These are phyloP conservation scores for Gambelia wislizenii DNA, from an alignment of 2,797 vertebrate genomes.

Conservation along the genomic window DNA sequence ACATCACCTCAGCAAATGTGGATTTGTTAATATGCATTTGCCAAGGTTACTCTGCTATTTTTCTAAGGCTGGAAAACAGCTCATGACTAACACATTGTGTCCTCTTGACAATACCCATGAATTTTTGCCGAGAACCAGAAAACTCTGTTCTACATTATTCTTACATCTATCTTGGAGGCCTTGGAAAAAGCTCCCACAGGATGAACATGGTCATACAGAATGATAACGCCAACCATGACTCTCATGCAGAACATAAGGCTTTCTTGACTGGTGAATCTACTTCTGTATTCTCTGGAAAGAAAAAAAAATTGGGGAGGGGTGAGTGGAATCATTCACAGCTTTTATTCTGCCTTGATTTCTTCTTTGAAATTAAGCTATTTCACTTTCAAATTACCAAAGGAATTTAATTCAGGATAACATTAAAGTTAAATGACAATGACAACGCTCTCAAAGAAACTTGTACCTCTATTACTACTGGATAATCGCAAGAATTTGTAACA, in stretches of 20 bases:
- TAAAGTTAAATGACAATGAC: not conserved
- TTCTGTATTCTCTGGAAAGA: slow-evolving; percentile 91
- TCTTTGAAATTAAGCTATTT: not conserved
- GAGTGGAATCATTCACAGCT: not conserved
- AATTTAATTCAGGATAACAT: not conserved
- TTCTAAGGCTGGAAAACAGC: not conserved
- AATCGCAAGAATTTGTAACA: slow-evolving; percentile 3
- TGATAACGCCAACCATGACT: slow-evolving; percentile 99
- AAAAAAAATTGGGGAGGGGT: slow-evolving; percentile 47
- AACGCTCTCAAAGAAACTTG: slow-evolving; percentile 33
- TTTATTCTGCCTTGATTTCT: slow-evolving; percentile 13
- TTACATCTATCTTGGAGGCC: slow-evolving; percentile 98
- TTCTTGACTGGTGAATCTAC: slow-evolving; percentile 96
- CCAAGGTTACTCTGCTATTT: not conserved
- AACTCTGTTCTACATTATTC: slow-evolving; percentile 46
- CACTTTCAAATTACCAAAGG: not conserved
- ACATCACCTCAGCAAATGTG: not conserved
- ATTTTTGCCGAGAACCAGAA: slow-evolving; percentile 22
- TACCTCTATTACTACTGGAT: slow-evolving; percentile 14
- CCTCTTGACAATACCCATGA: not conserved
- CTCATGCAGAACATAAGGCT: slow-evolving; percentile 98
- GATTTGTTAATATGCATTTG: not conserved
- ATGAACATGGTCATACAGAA: slow-evolving; percentile 98
- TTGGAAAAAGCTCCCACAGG: slow-evolving; percentile 98
- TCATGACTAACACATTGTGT: no score